phyloP scores from a whole-genome alignment of 2,797 vertebrate species.

The Ficedula albicollis region DNA sequence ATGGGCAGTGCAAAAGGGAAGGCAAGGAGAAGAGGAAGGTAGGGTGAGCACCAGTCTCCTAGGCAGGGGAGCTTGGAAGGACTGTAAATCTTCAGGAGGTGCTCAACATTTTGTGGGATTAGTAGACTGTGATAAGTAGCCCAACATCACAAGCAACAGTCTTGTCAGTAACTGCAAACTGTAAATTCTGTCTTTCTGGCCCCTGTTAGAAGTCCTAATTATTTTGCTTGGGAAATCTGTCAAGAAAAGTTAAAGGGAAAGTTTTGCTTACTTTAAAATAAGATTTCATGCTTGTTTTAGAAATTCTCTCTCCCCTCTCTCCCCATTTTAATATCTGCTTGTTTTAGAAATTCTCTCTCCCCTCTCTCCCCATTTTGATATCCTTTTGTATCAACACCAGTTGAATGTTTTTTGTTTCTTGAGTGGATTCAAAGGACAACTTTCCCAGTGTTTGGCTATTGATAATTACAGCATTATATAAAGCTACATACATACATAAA shows the following conservation, averaged over 20 bases:
- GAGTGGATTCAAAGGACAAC: neutral
- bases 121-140: neutral
- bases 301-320: too few species aligned
- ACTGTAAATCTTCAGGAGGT: neutral
- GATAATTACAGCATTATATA: neutral
- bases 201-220: neutral
- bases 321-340: too few species aligned
- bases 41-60: neutral
- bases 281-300: neutral
- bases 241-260: neutral
- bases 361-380: neutral
- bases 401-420: neutral
- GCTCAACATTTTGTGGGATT: neutral
- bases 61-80: neutral
- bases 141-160: neutral
- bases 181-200: neutral
- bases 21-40: neutral
- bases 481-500: neutral
- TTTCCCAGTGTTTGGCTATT: neutral
- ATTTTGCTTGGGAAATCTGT: neutral
- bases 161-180: neutral
- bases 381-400: neutral
- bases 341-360: neutral
- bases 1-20: rapidly evolving
- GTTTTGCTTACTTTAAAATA: neutral